A percentile compares a stretch with the other conserved stretches of the same genome.
Conservation (phyloP, 2,888 invertebrate genomes). For the Macrosiphum euphorbiae region DNA sequence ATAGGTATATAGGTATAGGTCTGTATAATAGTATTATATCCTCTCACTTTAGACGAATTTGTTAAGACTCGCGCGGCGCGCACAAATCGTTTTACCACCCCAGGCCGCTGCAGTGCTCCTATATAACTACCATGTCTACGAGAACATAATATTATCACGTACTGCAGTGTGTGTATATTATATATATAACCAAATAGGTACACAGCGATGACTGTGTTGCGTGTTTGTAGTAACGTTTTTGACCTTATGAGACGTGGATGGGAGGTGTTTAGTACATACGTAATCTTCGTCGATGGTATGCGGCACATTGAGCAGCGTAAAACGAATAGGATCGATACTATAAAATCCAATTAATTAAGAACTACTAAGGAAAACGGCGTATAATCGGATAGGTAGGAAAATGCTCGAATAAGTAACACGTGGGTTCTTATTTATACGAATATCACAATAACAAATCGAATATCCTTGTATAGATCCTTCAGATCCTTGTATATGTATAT, state of each 20-base stretch:
- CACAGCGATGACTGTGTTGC: neutral
- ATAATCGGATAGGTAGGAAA: neutral
- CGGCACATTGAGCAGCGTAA: neutral
- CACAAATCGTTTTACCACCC: constrained; percentile 28
- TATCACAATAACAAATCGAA: neutral
- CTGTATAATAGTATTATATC: neutral
- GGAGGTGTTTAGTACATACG: neutral
- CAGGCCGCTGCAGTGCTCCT: neutral
- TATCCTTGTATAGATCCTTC: neutral
- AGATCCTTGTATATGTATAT: too few species aligned
- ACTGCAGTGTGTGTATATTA: neutral
- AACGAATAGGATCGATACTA: neutral
- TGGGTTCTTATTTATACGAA: neutral
- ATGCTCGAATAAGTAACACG: neutral
- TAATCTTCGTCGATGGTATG: neutral
- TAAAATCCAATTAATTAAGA: neutral
- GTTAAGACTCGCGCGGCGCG: neutral
- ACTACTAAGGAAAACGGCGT: neutral
- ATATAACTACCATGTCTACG: neutral
- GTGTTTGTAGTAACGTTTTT: constrained; percentile 10
- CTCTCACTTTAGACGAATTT: constrained; percentile 53
- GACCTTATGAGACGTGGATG: neutral
- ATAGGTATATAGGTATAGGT: neutral
- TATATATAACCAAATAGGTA: neutral
- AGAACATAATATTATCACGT: neutral